Evolutionary conservation across 2,888 invertebrate species (phyloP).

Genomic region (Formica aserva): DNA sequence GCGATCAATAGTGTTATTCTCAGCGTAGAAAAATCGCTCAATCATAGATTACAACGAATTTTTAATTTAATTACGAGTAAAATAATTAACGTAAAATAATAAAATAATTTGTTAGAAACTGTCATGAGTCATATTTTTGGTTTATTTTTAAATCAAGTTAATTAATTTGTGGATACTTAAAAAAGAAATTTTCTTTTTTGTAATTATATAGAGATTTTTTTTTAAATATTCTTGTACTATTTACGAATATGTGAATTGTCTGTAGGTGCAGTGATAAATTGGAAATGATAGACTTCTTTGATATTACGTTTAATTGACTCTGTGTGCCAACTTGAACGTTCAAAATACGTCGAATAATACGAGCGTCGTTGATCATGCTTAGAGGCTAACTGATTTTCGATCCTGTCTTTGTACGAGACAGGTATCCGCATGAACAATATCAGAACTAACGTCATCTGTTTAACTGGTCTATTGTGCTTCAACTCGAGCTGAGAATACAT

Average conservation of each 20-base stretch:
- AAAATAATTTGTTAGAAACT: neutral
- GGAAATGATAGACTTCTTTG: neutral
- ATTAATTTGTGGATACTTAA: neutral
- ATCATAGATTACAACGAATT: neutral
- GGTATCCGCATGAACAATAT: constrained; percentile 30
- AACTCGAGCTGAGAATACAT: constrained; percentile 21
- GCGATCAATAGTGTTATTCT: neutral
- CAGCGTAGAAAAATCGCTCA: neutral
- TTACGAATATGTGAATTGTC: neutral
- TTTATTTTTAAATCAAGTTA: neutral
- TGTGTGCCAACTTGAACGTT: neutral
- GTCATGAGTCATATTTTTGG: neutral
- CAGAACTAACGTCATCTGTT: constrained; percentile 28
- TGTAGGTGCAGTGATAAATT: neutral
- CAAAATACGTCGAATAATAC: constrained; percentile 15
- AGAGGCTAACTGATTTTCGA: constrained; percentile 27
- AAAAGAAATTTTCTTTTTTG: neutral
- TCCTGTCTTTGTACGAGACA: constrained; percentile 21
- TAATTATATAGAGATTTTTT: neutral
- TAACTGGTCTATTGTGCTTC: constrained; percentile 11
- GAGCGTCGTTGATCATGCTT: constrained; percentile 17
- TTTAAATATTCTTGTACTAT: neutral
- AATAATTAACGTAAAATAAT: neutral
- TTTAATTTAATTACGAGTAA: neutral
- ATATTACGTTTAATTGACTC: constrained; percentile 13